phyloP scores from a whole-genome alignment of 2,797 vertebrate species.

The Astyanax mexicanus region DNA sequence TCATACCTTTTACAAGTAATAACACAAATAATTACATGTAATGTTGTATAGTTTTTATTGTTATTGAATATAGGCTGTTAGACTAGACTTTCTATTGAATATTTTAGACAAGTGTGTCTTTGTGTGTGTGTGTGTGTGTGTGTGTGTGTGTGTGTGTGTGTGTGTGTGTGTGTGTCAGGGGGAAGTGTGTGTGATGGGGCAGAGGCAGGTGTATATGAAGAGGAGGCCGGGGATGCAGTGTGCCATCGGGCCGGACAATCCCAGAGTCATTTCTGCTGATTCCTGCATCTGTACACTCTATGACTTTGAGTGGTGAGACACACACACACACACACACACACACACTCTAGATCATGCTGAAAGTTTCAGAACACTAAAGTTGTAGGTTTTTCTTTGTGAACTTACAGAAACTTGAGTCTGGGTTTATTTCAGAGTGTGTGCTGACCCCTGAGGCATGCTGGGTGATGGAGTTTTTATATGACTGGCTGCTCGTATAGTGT shows the following conservation, averaged over 20 bases:
- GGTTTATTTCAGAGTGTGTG: too few relatives aligned
- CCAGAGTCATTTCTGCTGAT: conserved; percentile 88
- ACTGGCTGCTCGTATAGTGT: too few relatives aligned
- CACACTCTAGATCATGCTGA: conserved; percentile 14
- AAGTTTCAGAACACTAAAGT: conserved; percentile 29
- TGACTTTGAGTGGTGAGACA: conserved; percentile 94
- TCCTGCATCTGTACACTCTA: conserved; percentile 89
- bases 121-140: not conserved
- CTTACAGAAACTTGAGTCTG: too few relatives aligned
- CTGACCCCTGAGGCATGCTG: too few relatives aligned
- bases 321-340: not conserved
- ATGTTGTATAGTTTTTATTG: too few relatives aligned
- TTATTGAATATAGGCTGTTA: too few relatives aligned
- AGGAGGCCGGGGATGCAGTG: conserved; percentile 91
- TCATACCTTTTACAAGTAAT: too few relatives aligned
- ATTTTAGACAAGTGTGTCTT: too few relatives aligned
- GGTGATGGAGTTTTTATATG: too few relatives aligned
- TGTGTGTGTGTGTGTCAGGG: conserved; percentile 74
- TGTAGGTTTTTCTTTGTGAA: too few relatives aligned
- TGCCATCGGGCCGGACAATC: conserved; percentile 86
- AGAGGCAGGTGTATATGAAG: conserved; percentile 95
- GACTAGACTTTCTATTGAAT: too few relatives aligned
- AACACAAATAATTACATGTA: too few relatives aligned
- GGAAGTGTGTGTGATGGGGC: conserved; percentile 95
- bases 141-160: conserved; percentile 20